Conservation (phyloP, 2,113 vertebrate species). For the Chamaea fasciata region DNA sequence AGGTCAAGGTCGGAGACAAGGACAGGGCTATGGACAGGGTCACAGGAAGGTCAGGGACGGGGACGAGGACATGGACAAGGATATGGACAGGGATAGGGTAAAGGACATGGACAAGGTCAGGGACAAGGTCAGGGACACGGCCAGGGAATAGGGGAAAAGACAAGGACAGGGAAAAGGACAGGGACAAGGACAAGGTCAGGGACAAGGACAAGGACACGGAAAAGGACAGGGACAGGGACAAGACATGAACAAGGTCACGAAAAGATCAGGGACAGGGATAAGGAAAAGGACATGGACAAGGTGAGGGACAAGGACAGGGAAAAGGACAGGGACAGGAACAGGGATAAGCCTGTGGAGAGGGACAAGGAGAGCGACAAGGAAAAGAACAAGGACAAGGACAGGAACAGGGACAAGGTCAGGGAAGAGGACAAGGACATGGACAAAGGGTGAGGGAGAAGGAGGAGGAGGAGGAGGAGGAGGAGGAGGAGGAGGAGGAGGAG, state of each 20-base stretch:
- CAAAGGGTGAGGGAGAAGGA: no score
- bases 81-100: accelerated
- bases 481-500: accelerated
- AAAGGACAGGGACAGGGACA: accelerated
- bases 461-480: no score
- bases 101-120: accelerated
- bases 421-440: accelerated
- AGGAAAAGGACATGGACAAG: accelerated
- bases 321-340: accelerated
- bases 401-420: accelerated
- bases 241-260: no score
- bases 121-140: accelerated
- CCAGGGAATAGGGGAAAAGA: no score
- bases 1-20: no score
- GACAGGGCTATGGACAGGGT: accelerated
- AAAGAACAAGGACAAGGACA: accelerated
- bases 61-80: accelerated
- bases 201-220: accelerated
- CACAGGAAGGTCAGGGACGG: accelerated
- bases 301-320: accelerated
- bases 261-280: no score
- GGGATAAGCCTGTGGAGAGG: no score
- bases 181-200: accelerated
- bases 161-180: accelerated
- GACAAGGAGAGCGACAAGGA: accelerated